A percentile compares a stretch with the other conserved stretches of the same genome.
Evolutionary conservation across 2,113 vertebrate genomes (phyloP).

Genomic region (Clinocottus analis): DNA sequence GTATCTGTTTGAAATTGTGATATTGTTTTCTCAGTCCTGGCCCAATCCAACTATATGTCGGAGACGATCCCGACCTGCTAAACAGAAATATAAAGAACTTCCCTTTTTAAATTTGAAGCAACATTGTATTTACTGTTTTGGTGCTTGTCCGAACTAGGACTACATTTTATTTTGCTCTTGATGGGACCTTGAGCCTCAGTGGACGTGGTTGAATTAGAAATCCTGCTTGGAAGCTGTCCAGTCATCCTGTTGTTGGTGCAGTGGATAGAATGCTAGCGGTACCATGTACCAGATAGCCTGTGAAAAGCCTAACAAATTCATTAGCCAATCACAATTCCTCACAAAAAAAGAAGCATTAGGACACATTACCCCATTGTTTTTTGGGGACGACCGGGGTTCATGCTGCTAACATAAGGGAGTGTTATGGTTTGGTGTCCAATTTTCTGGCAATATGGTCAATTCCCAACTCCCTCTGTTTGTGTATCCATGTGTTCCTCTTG

Average conservation of each 20-base stretch:
- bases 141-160: background rate
- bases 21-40: background rate
- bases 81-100: background rate
- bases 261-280: background rate
- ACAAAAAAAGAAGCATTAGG: background rate
- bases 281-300: background rate
- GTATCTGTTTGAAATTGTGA: background rate
- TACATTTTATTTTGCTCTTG: background rate
- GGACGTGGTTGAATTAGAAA: background rate
- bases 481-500: background rate
- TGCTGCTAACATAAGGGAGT: background rate
- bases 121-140: background rate
- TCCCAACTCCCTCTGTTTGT: background rate
- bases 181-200: background rate
- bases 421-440: conserved; percentile 15
- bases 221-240: background rate
- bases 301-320: background rate
- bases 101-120: background rate
- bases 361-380: background rate
- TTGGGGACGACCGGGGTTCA: background rate
- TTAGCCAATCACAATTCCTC: background rate
- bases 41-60: background rate
- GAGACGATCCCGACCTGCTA: background rate
- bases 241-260: background rate
- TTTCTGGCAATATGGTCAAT: conserved; percentile 2